A percentile compares a stretch with the other conserved stretches of the same genome.
Evolutionary conservation across 2,888 invertebrate genomes (phyloP).

Genomic region (Neoitamus cyanurus): DNA sequence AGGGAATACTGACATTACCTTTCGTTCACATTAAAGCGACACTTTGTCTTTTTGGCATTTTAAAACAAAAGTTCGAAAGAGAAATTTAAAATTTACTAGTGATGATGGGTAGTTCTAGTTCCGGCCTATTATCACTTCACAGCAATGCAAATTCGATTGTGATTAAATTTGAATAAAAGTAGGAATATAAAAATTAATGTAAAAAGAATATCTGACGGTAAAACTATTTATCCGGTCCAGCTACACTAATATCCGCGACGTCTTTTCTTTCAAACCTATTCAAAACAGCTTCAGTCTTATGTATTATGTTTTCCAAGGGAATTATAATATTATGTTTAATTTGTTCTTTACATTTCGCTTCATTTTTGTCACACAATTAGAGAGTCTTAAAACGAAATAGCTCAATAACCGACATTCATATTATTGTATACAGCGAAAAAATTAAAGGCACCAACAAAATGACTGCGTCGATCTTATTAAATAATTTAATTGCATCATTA

Average conservation of each 20-base stretch:
- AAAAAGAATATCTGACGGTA: neutral
- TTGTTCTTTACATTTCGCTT: neutral
- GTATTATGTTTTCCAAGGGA: neutral
- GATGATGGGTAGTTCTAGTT: neutral
- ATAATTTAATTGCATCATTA: neutral
- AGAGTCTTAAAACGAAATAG: neutral
- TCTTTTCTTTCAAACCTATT: neutral
- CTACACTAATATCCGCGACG: neutral
- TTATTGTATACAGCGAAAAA: neutral
- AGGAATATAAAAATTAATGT: neutral
- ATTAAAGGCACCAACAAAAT: conserved; percentile 37
- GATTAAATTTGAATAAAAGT: neutral
- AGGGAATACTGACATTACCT: neutral
- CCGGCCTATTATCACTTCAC: neutral
- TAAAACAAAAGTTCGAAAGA: neutral
- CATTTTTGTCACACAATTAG: neutral
- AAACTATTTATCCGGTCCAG: neutral
- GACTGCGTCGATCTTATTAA: conserved; percentile 3
- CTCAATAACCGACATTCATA: neutral
- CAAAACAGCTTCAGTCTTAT: conserved; percentile 30
- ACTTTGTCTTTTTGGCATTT: neutral
- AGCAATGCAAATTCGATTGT: neutral
- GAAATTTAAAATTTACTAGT: neutral
- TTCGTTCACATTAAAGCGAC: neutral
- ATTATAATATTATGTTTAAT: neutral